Conservation (phyloP, 92 coral and sea anemone genomes). For the Zoanthus sansibaricus region DNA sequence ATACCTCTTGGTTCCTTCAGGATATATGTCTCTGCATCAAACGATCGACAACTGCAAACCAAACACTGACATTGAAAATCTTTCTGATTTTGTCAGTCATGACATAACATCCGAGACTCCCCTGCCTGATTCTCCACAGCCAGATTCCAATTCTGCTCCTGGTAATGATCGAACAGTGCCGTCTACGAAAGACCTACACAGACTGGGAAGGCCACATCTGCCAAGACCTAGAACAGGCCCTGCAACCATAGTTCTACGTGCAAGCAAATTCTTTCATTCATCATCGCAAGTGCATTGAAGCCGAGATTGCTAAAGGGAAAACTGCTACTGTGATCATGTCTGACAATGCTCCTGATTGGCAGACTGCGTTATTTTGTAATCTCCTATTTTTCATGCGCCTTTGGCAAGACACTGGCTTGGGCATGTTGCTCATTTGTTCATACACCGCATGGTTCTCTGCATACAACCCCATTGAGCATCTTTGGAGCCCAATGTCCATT, state of each 20-base stretch:
- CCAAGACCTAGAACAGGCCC: constrained; percentile 19
- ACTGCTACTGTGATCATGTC: constrained; percentile 18
- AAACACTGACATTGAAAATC: neutral
- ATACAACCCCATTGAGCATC: constrained; percentile 62
- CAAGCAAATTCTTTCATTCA: constrained; percentile 29
- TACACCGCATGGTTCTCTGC: constrained; percentile 59
- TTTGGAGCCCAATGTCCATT: constrained; percentile 57
- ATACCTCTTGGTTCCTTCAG: neutral
- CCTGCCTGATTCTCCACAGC: neutral
- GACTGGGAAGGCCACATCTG: constrained; percentile 48
- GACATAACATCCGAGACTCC: constrained; percentile 13
- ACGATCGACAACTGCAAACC: no score
- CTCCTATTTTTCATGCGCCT: constrained; percentile 6
- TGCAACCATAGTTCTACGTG: constrained; percentile 3
- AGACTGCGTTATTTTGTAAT: constrained; percentile 9
- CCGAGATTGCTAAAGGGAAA: constrained; percentile 41
- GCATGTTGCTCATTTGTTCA: constrained; percentile 43
- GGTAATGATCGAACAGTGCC: constrained; percentile 21
- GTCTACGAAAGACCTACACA: constrained; percentile 21
- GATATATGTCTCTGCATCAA: no score
- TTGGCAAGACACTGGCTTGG: constrained; percentile 35
- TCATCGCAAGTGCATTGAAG: constrained; percentile 30
- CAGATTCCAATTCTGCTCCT: neutral
- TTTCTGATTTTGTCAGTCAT: constrained; percentile 14
- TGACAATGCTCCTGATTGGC: constrained; percentile 49